Percentiles rank a stretch among this genome's conserved stretches.
These are phyloP conservation scores for Lates calcarifer DNA, from an alignment of 2,113 vertebrate genomes.

Conservation along the genomic window DNA sequence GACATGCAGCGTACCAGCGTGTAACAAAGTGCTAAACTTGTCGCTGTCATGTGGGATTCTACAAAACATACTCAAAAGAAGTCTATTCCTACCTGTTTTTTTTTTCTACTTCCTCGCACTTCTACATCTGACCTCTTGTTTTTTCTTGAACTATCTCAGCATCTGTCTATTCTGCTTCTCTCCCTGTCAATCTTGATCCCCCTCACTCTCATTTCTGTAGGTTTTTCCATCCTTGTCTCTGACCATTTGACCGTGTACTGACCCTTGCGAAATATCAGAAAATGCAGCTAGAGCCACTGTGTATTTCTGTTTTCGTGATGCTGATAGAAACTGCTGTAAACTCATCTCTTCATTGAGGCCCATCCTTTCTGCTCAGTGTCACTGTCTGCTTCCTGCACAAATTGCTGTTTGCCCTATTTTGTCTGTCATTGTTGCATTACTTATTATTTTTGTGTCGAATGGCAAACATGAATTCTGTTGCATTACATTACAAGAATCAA, in stretches of 20 bases:
- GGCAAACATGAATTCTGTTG: constrained; percentile 4
- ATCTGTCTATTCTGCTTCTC: not conserved
- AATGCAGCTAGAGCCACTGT: not conserved
- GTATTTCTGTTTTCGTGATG: constrained; percentile 25
- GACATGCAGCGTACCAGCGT: not conserved
- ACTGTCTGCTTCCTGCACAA: not conserved
- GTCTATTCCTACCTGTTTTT: not conserved
- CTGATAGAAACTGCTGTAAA: not conserved
- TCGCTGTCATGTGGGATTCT: constrained; percentile 48
- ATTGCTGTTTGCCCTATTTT: not conserved
- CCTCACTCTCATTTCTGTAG: not conserved
- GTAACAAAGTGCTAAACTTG: constrained; percentile 14
- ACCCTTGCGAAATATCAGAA: not conserved
- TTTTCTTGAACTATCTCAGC: not conserved
- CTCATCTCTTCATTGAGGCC: not conserved
- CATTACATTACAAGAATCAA: not conserved
- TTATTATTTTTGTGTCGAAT: constrained; percentile 32
- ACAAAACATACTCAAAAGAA: constrained; percentile 6
- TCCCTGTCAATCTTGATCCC: constrained; percentile 3
- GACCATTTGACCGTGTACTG: constrained; percentile 18
- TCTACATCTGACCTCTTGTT: not conserved
- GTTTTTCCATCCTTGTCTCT: not conserved
- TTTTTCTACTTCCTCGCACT: not conserved
- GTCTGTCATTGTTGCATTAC: not conserved
- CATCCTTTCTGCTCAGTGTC: not conserved